Evolutionary conservation across 2,113 vertebrate species (phyloP), one percentile per base, ranked within the genome.

Genomic region (Apistogramma diplotaenia): DNA sequence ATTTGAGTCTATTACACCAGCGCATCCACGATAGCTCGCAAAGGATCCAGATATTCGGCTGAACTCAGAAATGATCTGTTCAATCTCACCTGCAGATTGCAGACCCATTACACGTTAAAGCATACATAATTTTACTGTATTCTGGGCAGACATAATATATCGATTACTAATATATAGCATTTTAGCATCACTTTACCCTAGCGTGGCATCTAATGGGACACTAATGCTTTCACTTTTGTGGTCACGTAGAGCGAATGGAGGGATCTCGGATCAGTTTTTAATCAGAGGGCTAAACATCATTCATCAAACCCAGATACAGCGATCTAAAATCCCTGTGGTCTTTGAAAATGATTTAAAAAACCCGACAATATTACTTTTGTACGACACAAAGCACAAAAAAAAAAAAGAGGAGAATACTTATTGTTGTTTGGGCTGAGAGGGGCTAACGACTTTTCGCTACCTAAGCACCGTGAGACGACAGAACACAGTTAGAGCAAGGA

Each of bases 371-470:
- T 5, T 23, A 27, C 74, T 70, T 77, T 18, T 54, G 70, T 71
- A 46, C 60, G 23, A 35, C 33, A 35, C 16, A 43, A 2, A 67
- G n/a, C n/a, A 51, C 35, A 46, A 21, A 65, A 56, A 46, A 21
- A 65, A 56, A 76, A 35, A 35, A 76, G 56, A 81, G 33, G 23
- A 65, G 67, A 84, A 76, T 58, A 76, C 54, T 59, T 79, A 73
- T 33, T 85, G 79, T 62, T 85, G 81, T 79, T 81, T 78, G 21
- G 46, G 29, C 81, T 62, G 73, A 79, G 49, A 84, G 61, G 15
- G 43, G 56, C 80, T 33, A 72, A 73, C 65, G 78, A 78, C 79
- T 53, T 55, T 40, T 76, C 3, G 12, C 71, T 79, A 76, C 61
- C 70, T 76, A 88, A 70, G 82, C 78, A 29, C 70, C 79, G 6